Base-by-base conservation (phyloP, 1,140 invertebrate species). In the Leptopilina boulardi region DNA sequence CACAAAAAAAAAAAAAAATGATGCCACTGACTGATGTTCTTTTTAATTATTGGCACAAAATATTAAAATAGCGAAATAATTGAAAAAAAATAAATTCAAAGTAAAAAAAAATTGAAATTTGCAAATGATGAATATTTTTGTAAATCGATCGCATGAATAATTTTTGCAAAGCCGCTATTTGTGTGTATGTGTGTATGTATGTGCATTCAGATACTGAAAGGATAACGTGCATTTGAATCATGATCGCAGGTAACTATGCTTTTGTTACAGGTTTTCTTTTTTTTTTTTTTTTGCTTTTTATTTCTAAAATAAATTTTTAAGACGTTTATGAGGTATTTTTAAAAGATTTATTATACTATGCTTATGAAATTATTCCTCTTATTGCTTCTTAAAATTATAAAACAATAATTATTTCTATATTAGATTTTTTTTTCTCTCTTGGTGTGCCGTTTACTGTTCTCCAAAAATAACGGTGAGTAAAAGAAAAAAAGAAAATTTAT, bases 291-390 rank as follows among this genome's bases (percentile, higher is more conserved):
- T 6, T 38, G n/a, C n/a, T 38, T 38, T 38, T 9, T 38, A 38
- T 3, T 38, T 86, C 83, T 74, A 82, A 89, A 89, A 89, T 88
- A 88, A 89, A 88, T 88, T 80, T 77, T 81, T 87, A 88, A 85
- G 87, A 85, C 82, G 84, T 85, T 73, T 87, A 85, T 82, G 87
- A 88, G 82, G 82, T 85, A 87, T 78, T 87, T 88, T 88, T 82
- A 86, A 88, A 86, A 89, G 87, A 88, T 89, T 89, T 89, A 89
- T 89, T 89, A 38, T 51, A 88, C 59, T 66, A 66, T 66, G 59
- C 59, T 86, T 88, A 87, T 74, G 87, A 89, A 89, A 87, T 87
- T 88, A 89, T 88, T 86, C 86, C 85, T 89, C 88, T 87, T 88
- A 88, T 89, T 88, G 87, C 87, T 88, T 80, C 86, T 86, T 87